A percentile compares a stretch with the other conserved stretches of the same genome.
phyloP scores from a whole-genome alignment of 2,113 vertebrate species.

The Eurystomus gularis region DNA sequence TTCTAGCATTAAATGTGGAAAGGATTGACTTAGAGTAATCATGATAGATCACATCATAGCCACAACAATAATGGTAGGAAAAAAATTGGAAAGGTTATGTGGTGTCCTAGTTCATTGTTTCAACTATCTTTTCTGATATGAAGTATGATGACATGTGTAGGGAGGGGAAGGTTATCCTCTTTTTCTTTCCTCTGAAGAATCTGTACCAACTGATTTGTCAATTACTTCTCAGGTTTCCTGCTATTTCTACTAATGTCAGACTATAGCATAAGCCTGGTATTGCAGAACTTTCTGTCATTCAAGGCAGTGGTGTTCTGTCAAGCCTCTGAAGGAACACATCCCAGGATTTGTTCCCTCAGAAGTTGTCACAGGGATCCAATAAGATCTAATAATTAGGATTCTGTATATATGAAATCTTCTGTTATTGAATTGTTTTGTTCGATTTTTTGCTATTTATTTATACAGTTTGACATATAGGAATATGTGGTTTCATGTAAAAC shows the following conservation, averaged over 20 bases:
- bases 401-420: not conserved
- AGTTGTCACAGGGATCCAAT: not conserved
- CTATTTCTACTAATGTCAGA: not conserved
- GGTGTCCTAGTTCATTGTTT: not conserved
- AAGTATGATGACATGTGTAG: not conserved
- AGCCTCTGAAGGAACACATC: not conserved
- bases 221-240: not conserved
- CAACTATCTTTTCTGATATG: not conserved
- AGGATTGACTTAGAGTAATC: not conserved
- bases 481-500: not conserved
- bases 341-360: not conserved
- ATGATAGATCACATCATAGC: not conserved
- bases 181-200: not conserved
- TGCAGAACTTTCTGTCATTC: not conserved
- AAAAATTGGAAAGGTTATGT: not conserved
- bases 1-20: not conserved
- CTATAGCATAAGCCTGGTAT: not conserved
- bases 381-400: not conserved
- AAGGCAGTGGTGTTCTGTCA: not conserved
- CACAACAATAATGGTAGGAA: not conserved
- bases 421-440: not conserved
- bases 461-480: not conserved
- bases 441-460: not conserved
- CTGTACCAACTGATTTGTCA: not conserved
- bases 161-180: not conserved